phyloP scores from a whole-genome alignment of 1,140 invertebrate species.

The Leptoteleia sp. region DNA sequence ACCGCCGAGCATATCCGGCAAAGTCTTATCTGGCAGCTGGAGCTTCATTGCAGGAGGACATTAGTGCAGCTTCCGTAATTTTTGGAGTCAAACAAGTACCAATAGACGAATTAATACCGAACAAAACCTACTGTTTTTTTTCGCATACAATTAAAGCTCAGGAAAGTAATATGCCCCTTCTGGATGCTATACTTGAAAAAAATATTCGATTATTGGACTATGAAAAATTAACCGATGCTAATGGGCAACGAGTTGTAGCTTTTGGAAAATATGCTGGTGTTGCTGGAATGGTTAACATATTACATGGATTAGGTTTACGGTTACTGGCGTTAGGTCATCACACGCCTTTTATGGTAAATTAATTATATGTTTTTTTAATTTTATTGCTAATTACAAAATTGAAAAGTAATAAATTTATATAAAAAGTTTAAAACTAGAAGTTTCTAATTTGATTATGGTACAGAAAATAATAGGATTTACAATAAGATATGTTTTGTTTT shows the following conservation, averaged over 20 bases:
- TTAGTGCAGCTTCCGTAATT: constrained; percentile 96
- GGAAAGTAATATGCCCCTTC: constrained; percentile 97
- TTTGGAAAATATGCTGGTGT: constrained; percentile 99
- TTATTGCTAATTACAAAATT: no score
- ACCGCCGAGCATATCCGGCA: constrained; percentile 97
- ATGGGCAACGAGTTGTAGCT: constrained; percentile 95
- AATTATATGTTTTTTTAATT: no score
- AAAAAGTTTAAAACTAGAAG: no score
- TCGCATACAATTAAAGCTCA: constrained; percentile 99
- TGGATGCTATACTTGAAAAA: constrained; percentile 98
- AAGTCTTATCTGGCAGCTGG: constrained; percentile 87
- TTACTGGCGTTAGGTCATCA: constrained; percentile 98
- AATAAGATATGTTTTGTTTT: no score
- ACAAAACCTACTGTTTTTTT: constrained; percentile 99
- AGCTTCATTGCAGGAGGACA: constrained; percentile 96
- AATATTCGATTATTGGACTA: constrained; percentile 99
- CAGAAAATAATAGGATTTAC: no score
- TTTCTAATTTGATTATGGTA: no score
- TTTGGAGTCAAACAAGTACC: constrained; percentile 99
- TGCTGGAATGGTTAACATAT: constrained; percentile 99
- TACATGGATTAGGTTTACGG: constrained; percentile 97
- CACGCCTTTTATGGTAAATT: constrained; percentile 99
- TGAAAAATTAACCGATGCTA: constrained; percentile 95
- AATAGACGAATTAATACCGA: constrained; percentile 94
- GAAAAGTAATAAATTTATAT: no score